phyloP scores from a whole-genome alignment of 35 echinoderm and acorn worm species.

The Stichopus chloronotus region DNA sequence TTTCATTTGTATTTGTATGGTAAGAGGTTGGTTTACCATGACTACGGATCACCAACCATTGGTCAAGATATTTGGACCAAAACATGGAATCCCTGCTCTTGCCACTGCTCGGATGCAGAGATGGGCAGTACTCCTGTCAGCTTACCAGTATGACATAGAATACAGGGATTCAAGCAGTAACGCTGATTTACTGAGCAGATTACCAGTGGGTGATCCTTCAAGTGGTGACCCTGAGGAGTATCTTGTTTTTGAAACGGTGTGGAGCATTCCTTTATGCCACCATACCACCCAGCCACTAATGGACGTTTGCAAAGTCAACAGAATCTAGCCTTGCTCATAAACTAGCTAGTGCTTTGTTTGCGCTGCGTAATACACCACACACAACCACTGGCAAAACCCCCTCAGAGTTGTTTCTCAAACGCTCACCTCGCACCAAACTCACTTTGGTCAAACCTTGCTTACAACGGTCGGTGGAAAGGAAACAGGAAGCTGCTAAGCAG shows the following conservation, averaged over 20 bases:
- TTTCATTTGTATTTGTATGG: conserved; percentile 63
- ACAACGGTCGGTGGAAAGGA: conserved; percentile 38
- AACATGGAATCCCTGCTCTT: conserved; percentile 26
- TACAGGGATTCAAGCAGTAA: neutral
- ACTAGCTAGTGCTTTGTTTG: conserved; percentile 23
- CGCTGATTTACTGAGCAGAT: conserved; percentile 55
- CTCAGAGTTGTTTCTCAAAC: conserved; percentile 48
- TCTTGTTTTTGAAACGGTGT: conserved; percentile 52
- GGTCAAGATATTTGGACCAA: conserved; percentile 45
- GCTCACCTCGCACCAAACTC: conserved; percentile 30
- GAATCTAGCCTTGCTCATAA: conserved; percentile 10
- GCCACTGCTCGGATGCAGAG: conserved; percentile 66
- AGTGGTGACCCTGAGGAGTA: conserved; percentile 45
- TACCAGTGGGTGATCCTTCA: neutral
- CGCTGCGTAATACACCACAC: conserved; percentile 13
- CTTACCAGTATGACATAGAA: conserved; percentile 45
- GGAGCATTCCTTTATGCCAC: conserved; percentile 45
- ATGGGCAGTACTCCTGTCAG: conserved; percentile 65
- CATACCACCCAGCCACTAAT: conserved; percentile 72
- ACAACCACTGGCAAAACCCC: conserved; percentile 3
- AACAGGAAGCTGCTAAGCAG: conserved; percentile 37
- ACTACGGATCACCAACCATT: conserved; percentile 73
- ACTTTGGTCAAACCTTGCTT: conserved; percentile 45
- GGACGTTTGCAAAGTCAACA: conserved; percentile 44
- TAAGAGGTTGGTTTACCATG: conserved; percentile 55